Evolutionary conservation across 1,140 invertebrate species (phyloP), one percentile per base, ranked within the genome.

Genomic region (Drosophila athabasca): DNA sequence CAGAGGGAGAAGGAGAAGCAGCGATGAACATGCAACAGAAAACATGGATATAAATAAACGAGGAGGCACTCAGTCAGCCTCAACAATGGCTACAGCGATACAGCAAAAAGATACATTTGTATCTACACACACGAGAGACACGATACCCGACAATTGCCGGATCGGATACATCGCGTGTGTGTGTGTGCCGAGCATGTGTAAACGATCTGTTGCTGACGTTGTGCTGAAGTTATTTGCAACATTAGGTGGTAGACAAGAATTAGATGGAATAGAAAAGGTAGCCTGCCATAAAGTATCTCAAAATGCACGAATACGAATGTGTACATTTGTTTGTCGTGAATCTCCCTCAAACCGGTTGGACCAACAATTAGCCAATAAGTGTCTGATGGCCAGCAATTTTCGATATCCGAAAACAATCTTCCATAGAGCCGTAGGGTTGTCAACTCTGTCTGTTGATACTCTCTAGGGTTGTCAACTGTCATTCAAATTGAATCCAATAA

Each of bases 311-410:
- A 35, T 39, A 3, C 13, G 26, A 26, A 9, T 53, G 35, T 59
- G 11, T 11, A 35, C n/a, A 7, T 19, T 46, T 19, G 31, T 35
- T 2, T 11, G 13, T 7, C 48, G 13, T n/a, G 9, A 13, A 19
- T 11, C 26, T 31, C 35, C 43, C 46, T 54, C 39, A 54, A 81
- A 75, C 82, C 82, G 69, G 82, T 80, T 78, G 57, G 43, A 39
- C 48, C 69, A 73, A 80, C 71, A 83, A 68, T 79, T 71, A 29
- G 72, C 74, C 62, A 84, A 72, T 79, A 70, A 74, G 45, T 59
- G 41, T 54, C 62, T 81, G 75, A 68, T 57, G 31, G 55, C 70
- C 65, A 78, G 78, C 71, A 11, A 71, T 70, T 68, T 70, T 51
- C 26, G 59, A 64, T 64, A 48, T 62, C 52, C 45, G 6, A 48